Conservation (phyloP, 2,113 vertebrate genomes). For the Aythya baeri region DNA sequence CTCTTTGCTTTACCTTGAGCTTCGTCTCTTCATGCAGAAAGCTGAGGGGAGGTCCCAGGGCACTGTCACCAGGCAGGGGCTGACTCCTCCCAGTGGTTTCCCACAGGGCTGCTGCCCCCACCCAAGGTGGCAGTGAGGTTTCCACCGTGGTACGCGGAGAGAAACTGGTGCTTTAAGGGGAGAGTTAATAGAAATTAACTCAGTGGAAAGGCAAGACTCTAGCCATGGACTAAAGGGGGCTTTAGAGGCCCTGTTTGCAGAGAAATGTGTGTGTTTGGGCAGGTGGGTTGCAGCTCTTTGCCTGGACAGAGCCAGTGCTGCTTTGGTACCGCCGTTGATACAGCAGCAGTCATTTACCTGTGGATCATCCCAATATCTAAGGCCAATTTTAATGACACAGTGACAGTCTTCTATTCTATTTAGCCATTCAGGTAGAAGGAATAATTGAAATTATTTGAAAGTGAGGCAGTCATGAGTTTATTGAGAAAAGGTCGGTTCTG, state of each 20-base stretch:
- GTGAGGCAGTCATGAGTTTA: neutral
- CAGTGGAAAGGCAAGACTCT: neutral
- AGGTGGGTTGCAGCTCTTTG: neutral
- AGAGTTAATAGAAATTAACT: neutral
- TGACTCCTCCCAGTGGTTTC: neutral
- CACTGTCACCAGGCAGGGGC: accelerated
- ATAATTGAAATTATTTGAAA: neutral
- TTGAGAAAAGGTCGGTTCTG: neutral
- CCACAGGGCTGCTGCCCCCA: neutral
- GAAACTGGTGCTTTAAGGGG: neutral
- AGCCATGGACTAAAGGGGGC: neutral
- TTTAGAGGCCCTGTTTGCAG: neutral
- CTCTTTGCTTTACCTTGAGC: neutral
- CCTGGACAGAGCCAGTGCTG: neutral
- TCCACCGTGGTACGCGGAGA: accelerated
- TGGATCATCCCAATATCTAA: neutral
- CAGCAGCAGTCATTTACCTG: neutral
- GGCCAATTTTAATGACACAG: neutral
- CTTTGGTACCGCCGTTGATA: neutral
- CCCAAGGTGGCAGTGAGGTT: neutral
- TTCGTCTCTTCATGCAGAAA: neutral
- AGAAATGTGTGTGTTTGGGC: neutral
- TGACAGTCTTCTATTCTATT: neutral
- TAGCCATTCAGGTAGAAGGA: neutral
- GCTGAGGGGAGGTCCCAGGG: neutral